These are phyloP conservation scores for Esperia sulphurella DNA, from an alignment of 2,888 invertebrate genomes.

Conservation along the genomic window DNA sequence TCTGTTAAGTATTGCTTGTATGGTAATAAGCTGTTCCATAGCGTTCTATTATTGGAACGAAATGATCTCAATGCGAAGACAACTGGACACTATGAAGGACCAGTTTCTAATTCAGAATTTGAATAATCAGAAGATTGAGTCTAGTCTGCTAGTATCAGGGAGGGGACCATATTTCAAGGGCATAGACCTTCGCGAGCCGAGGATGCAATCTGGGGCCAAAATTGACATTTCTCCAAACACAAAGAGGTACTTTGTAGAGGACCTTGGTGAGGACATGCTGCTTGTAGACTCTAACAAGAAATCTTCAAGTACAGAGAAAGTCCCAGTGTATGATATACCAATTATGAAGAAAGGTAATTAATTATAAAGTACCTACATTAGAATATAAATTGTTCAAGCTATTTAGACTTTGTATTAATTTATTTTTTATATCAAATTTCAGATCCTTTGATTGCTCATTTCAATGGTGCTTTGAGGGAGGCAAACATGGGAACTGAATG, in stretches of 20 bases:
- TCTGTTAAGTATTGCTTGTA: conserved; percentile 60
- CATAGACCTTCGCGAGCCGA: conserved; percentile 39
- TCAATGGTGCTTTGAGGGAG: conserved; percentile 57
- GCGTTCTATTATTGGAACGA: conserved; percentile 71
- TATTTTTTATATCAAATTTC: conserved; percentile 23
- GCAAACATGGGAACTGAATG: conserved; percentile 46
- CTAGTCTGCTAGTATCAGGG: conserved; percentile 44
- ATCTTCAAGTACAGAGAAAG: conserved; percentile 37
- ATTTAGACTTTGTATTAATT: background rate
- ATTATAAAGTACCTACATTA: background rate
- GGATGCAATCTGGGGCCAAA: conserved; percentile 33
- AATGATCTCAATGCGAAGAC: conserved; percentile 57
- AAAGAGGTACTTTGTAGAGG: conserved; percentile 56
- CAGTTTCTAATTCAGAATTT: conserved; percentile 50
- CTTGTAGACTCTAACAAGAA: conserved; percentile 63
- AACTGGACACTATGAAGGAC: conserved; percentile 56
- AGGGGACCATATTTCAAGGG: conserved; percentile 30
- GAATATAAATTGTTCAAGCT: background rate
- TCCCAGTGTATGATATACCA: conserved; percentile 36
- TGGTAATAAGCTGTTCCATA: conserved; percentile 58
- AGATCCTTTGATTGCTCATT: conserved; percentile 60
- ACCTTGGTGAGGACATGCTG: conserved; percentile 62
- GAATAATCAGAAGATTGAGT: conserved; percentile 30
- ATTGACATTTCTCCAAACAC: conserved; percentile 32
- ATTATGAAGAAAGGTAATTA: conserved; percentile 53